These are phyloP conservation scores for Formica aserva DNA, from an alignment of 2,888 invertebrate genomes.

Conservation along the genomic window DNA sequence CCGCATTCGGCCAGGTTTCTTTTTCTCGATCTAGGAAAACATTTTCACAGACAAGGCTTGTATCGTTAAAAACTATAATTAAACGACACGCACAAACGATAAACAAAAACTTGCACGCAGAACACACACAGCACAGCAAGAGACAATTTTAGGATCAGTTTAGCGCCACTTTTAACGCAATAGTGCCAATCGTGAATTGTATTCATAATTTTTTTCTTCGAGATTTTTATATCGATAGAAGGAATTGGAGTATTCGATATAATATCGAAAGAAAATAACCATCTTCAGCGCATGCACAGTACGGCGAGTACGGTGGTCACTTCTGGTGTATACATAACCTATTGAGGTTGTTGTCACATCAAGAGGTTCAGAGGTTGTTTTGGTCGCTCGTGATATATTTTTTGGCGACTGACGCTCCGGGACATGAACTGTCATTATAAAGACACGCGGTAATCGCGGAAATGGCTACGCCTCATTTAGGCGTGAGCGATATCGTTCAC, in stretches of 20 bases:
- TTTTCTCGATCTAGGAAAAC: not conserved
- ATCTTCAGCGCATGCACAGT: not conserved
- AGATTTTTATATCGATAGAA: not conserved
- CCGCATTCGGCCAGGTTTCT: not conserved
- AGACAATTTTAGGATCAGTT: too few relatives aligned
- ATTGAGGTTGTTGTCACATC: not conserved
- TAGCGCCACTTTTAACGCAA: not conserved
- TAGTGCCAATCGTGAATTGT: not conserved
- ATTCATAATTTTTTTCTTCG: not conserved
- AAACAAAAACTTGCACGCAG: not conserved
- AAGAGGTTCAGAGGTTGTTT: not conserved
- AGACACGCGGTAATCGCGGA: slow-evolving; percentile 8
- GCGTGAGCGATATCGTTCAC: slow-evolving; percentile 93
- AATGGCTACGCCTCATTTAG: slow-evolving; percentile 86
- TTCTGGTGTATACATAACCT: slow-evolving; percentile 1
- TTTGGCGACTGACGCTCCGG: not conserved
- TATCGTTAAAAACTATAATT: not conserved
- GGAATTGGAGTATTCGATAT: not conserved
- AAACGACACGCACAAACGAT: not conserved
- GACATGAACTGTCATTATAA: slow-evolving; percentile 15
- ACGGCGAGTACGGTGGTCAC: not conserved
- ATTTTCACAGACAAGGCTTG: not conserved
- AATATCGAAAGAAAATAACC: not conserved
- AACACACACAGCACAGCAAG: not conserved
- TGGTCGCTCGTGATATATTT: not conserved